Conservation (phyloP, 2,797 vertebrate genomes). For the Salmo trutta region DNA sequence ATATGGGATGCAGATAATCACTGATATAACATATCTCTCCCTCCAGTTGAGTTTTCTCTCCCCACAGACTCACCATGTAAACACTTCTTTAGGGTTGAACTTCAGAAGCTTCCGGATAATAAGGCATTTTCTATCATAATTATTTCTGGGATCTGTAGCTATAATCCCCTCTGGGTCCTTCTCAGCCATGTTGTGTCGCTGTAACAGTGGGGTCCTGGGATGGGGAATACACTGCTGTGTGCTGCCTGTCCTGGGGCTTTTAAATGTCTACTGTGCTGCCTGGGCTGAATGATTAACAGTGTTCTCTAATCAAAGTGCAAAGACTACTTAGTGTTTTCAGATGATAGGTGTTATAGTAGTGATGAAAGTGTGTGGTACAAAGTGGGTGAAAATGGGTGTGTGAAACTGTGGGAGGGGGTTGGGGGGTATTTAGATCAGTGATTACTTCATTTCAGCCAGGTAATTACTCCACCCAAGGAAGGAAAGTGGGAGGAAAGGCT, state of each 20-base stretch:
- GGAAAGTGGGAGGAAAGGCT: not conserved
- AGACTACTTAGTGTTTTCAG: conserved; percentile 44
- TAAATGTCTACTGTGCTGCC: conserved; percentile 28
- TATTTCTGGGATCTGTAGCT: not conserved
- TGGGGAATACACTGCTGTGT: not conserved
- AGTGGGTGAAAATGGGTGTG: conserved; percentile 18
- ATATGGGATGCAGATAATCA: not conserved
- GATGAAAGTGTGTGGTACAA: conserved; percentile 1
- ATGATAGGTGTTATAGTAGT: not conserved
- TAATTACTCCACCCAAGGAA: not conserved
- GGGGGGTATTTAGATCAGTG: not conserved
- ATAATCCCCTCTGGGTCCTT: conserved; percentile 19
- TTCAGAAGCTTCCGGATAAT: not conserved
- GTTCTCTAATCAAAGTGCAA: conserved; percentile 55
- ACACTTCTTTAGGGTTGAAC: conserved; percentile 40
- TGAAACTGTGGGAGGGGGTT: not conserved
- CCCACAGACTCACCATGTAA: conserved; percentile 70
- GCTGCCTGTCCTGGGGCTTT: conserved; percentile 15
- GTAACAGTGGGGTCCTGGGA: not conserved
- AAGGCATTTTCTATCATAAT: conserved; percentile 3
- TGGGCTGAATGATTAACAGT: conserved; percentile 76
- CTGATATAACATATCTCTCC: too few relatives aligned
- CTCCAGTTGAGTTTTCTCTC: not conserved
- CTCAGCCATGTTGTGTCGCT: conserved; percentile 5
- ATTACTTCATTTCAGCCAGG: not conserved